Base-by-base conservation (phyloP, 53 echinoderm and acorn worm genomes). In the Holothuria leucospilota region DNA sequence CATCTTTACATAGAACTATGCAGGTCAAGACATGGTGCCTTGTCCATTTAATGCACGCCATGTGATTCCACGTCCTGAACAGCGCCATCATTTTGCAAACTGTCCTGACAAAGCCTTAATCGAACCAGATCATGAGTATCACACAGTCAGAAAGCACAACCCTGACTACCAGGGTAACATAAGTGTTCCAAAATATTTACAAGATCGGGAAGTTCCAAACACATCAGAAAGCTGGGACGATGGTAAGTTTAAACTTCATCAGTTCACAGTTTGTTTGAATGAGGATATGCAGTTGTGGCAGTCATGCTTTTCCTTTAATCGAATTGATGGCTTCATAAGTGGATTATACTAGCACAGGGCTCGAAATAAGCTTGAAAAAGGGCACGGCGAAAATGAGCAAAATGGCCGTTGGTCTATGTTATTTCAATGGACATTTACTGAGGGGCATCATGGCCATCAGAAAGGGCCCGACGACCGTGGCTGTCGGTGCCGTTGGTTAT, bases 1-100 rank as follows among this genome's bases (percentile, higher is more conserved):
- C 10, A 78, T 58, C 39, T 53, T 5, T 49, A 58, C 69, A 52
- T 67, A 96, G 96, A 94, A 96, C 82, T 92, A 91, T 67, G 42
- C 64, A 29, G 66, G 78, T 8, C 58, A 74, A 23, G 81, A 91
- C 23, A 85, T 91, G 92, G 84, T 49, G 6, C 87, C 90, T 21
- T 97, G 98, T 62, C 95, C 95, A 5, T 97, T 97, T 69, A 97
- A 97, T 63, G 98, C 95, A 13, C 87, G 91, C n/a, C 98, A 97
- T 73, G 46, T 95, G 5, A 70, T 97, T 0, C 95, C 93, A 40
- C 68, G 77, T 12, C 95, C 91, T 10, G 95, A 97, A 82, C 84
- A 89, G 5, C 82, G 93, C 29, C 95, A 97, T 77, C 95, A 95
- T 77, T 65, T 97, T 8, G 88, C 92, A 2, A 95, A 80, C 85